Evolutionary conservation across 2,797 vertebrate species (phyloP).

Genomic region (Coilia nasus): DNA sequence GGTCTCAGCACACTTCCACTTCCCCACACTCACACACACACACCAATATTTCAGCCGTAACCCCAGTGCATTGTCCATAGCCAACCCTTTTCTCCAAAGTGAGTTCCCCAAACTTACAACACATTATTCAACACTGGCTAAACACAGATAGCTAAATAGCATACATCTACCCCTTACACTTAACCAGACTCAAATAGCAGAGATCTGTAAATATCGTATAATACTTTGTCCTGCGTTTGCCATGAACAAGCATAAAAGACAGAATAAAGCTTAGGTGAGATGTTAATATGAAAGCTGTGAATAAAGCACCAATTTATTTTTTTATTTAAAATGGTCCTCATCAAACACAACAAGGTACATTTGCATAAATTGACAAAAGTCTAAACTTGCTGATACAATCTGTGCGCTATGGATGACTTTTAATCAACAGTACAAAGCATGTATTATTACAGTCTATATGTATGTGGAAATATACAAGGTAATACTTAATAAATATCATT

Average conservation of each 20-base stretch:
- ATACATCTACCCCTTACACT: not conserved
- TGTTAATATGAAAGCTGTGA: not conserved
- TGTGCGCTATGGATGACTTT: slow-evolving; percentile 30
- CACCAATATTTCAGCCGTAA: no score
- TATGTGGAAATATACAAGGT: not conserved
- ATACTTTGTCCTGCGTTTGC: not conserved
- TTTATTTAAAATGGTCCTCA: not conserved
- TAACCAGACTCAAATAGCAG: not conserved
- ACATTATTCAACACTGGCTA: not conserved
- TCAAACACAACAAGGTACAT: not conserved
- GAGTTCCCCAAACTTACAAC: not conserved
- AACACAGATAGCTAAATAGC: not conserved
- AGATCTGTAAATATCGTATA: not conserved
- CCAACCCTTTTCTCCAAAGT: not conserved
- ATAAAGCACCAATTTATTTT: slow-evolving; percentile 14
- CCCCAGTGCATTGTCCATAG: not conserved
- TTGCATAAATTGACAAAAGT: not conserved
- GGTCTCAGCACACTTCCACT: not conserved
- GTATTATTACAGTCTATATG: not conserved
- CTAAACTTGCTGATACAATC: slow-evolving; percentile 10
- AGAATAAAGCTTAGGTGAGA: not conserved
- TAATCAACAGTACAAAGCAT: not conserved
- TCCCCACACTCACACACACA: no score
- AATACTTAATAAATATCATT: not conserved
- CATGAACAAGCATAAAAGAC: not conserved